phyloP scores from a whole-genome alignment of 1,140 invertebrate genomes.

The Cherax quadricarinatus region DNA sequence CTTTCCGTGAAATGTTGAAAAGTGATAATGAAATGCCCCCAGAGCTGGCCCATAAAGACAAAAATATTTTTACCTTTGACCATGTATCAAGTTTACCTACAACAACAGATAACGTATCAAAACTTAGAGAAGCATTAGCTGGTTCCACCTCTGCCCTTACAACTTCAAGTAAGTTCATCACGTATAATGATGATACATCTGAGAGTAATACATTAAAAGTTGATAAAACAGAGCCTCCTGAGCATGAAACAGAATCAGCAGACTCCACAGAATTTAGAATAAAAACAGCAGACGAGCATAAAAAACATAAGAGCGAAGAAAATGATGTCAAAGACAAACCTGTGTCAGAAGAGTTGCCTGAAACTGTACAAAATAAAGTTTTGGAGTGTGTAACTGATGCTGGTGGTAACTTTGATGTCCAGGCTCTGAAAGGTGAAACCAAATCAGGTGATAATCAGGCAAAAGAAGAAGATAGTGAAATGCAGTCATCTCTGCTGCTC shows the following conservation, averaged over 20 bases:
- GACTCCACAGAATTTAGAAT: not conserved
- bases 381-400: slow-evolving; percentile 21
- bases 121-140: not conserved
- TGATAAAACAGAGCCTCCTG: not conserved
- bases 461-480: slow-evolving; percentile 44
- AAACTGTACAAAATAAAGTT: slow-evolving; percentile 24
- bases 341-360: not conserved
- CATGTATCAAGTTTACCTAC: not conserved
- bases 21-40: slow-evolving; percentile 33
- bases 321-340: not conserved
- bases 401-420: slow-evolving; percentile 22
- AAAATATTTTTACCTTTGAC: not conserved
- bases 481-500: slow-evolving; percentile 44
- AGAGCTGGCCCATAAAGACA: slow-evolving; percentile 4
- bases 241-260: not conserved
- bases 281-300: not conserved
- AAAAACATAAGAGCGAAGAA: not conserved
- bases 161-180: not conserved
- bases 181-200: not conserved
- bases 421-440: slow-evolving; percentile 26
- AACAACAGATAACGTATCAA: slow-evolving; percentile 10
- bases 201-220: not conserved
- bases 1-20: slow-evolving; percentile 59
- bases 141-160: not conserved
- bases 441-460: not conserved